These are phyloP conservation scores for Psammodynastes pulverulentus DNA, from an alignment of 2,113 vertebrate species.

Conservation along the genomic window DNA sequence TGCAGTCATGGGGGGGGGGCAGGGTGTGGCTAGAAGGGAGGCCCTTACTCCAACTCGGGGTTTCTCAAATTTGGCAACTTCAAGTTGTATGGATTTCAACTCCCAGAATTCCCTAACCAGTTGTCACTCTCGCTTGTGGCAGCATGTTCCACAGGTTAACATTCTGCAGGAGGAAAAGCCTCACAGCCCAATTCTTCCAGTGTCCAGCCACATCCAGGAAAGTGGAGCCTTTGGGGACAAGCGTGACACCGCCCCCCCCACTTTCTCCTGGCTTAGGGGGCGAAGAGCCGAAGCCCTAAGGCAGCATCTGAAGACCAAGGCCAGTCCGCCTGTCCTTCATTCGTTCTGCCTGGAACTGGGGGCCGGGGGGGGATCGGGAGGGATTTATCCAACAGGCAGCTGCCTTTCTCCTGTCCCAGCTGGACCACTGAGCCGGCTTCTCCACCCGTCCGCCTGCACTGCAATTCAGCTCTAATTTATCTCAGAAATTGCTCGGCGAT, in stretches of 20 bases:
- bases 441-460: conserved; percentile 25
- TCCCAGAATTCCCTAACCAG: not conserved
- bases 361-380: not conserved
- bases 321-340: not conserved
- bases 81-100: not conserved
- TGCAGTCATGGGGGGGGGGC: no score
- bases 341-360: not conserved
- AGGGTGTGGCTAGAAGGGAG: no score
- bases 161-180: not conserved
- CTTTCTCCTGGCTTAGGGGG: not conserved
- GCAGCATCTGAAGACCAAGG: not conserved
- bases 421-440: not conserved
- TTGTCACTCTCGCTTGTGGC: not conserved
- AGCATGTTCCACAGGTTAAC: not conserved
- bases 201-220: not conserved
- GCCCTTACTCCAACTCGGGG: no score
- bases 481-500: conserved; percentile 40
- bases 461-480: conserved; percentile 31
- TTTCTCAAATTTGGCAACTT: not conserved
- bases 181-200: not conserved
- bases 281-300: not conserved
- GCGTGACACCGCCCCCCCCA: rapidly evolving
- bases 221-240: not conserved
- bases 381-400: not conserved
- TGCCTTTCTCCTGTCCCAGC: not conserved